These are phyloP conservation scores for Caenorhabditis inopinata DNA, from an alignment of 1,140 invertebrate genomes.

Conservation along the genomic window DNA sequence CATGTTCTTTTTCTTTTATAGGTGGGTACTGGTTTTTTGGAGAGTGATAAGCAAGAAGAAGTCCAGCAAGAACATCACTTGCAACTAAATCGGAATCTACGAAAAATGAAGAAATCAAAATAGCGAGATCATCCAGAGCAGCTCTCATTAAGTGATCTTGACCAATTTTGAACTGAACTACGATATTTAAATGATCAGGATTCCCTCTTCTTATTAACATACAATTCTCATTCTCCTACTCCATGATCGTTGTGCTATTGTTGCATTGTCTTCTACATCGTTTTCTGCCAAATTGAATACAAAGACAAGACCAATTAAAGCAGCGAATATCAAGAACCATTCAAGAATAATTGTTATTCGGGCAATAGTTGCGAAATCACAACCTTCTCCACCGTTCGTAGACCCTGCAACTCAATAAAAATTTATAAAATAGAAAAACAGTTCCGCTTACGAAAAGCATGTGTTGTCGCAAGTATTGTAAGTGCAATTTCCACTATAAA, in stretches of 20 bases:
- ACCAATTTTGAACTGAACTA: conserved; percentile 62
- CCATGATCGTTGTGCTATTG: conserved; percentile 58
- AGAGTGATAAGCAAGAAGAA: conserved; percentile 73
- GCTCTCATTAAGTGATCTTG: conserved; percentile 56
- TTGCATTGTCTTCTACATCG: conserved; percentile 49
- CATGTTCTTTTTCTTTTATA: conserved; percentile 1
- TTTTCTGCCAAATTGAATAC: conserved; percentile 59
- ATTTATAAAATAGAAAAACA: neutral
- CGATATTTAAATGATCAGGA: neutral
- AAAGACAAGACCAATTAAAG: conserved; percentile 57
- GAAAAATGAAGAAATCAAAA: conserved; percentile 60
- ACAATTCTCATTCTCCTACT: conserved; percentile 51
- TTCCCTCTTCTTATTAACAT: neutral
- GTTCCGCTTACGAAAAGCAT: conserved; percentile 56
- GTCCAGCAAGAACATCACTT: conserved; percentile 82
- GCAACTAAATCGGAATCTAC: conserved; percentile 75
- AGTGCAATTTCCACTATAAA: conserved; percentile 59
- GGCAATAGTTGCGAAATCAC: conserved; percentile 21
- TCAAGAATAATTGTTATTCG: conserved; percentile 58
- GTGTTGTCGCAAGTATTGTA: conserved; percentile 51
- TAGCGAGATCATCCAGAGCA: conserved; percentile 62
- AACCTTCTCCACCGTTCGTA: conserved; percentile 33
- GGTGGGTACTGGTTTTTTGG: conserved; percentile 51
- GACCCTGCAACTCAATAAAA: conserved; percentile 28
- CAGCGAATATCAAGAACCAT: conserved; percentile 55